Evolutionary conservation across 92 coral and sea anemone genomes (phyloP).

Genomic region (Phymanthus crucifer): DNA sequence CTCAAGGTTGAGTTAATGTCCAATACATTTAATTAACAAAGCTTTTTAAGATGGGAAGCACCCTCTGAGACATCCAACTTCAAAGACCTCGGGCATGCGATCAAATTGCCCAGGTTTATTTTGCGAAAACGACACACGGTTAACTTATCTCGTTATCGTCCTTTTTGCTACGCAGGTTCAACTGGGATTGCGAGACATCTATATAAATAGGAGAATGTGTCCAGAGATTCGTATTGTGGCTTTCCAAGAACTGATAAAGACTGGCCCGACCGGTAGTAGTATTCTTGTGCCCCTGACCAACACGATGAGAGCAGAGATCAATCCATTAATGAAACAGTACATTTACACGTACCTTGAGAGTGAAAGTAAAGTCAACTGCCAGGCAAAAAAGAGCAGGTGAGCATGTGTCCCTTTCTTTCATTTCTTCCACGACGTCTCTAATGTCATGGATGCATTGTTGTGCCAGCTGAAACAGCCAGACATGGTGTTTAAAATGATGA

Average conservation of each 20-base stretch:
- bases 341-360: slow-evolving; percentile 37
- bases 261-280: slow-evolving; percentile 28
- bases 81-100: no score
- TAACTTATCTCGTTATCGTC: background rate
- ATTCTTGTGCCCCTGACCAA: slow-evolving; percentile 16
- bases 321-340: slow-evolving; percentile 37
- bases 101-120: no score
- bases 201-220: slow-evolving; percentile 19
- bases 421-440: background rate
- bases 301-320: slow-evolving; percentile 33
- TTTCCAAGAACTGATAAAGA: slow-evolving; percentile 39
- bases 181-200: slow-evolving; percentile 33
- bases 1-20: slow-evolving; percentile 23
- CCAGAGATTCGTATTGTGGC: slow-evolving; percentile 51
- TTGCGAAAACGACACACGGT: background rate
- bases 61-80: no score
- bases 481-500: background rate
- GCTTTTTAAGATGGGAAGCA: no score
- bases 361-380: slow-evolving; percentile 32
- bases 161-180: slow-evolving; percentile 21
- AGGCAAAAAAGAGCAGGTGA: slow-evolving; percentile 23
- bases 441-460: background rate
- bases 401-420: no score
- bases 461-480: background rate
- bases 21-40: background rate